A percentile compares a stretch with the other conserved stretches of the same genome.
Evolutionary conservation across 2,797 vertebrate species (phyloP).

Genomic region (Gymnocypris eckloni): DNA sequence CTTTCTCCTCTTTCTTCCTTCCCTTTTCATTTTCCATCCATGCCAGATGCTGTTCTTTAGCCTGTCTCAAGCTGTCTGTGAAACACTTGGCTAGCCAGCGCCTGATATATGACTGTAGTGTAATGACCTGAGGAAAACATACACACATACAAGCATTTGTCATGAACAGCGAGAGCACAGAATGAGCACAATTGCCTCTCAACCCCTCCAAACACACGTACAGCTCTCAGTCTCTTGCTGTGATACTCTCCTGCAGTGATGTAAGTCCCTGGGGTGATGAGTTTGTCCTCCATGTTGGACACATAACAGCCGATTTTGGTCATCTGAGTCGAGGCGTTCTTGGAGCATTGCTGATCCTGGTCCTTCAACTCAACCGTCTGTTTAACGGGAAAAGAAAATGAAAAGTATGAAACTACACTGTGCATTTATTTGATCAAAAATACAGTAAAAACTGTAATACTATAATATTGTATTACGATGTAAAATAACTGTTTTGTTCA

Average conservation of each 20-base stretch:
- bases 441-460: background rate
- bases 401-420: background rate
- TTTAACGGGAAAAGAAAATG: background rate
- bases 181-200: conserved; percentile 3
- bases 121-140: conserved; percentile 78
- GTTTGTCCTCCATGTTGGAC: conserved; percentile 83
- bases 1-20: conserved; percentile 77
- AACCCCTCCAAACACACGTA: conserved; percentile 70
- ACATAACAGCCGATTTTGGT: conserved; percentile 86
- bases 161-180: background rate
- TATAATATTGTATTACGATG: background rate
- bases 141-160: background rate
- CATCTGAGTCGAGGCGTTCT: conserved; percentile 87
- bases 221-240: conserved; percentile 79
- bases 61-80: conserved; percentile 74
- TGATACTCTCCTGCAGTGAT: conserved; percentile 83
- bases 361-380: conserved; percentile 77
- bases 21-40: conserved; percentile 79
- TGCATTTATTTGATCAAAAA: background rate
- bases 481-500: background rate
- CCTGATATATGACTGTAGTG: conserved; percentile 83
- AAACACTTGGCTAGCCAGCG: conserved; percentile 80
- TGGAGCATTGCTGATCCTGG: conserved; percentile 81
- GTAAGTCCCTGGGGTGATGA: conserved; percentile 82
- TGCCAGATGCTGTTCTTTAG: conserved; percentile 71